Conservation (phyloP, 1,140 invertebrate genomes). For the Neodiprion virginianus region DNA sequence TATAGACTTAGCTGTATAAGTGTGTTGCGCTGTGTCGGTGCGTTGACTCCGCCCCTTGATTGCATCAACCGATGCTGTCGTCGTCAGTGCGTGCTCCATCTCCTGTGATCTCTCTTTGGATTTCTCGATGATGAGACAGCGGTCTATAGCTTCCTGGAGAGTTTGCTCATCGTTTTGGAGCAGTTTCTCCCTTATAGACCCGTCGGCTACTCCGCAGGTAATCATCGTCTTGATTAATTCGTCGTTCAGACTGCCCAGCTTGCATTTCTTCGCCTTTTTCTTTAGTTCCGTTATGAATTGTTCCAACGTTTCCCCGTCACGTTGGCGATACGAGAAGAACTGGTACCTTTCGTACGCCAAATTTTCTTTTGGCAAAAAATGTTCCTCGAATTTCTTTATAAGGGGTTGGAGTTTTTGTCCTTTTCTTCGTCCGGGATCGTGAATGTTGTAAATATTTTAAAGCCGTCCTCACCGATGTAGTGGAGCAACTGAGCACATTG, state of each 20-base stretch:
- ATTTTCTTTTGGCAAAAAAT: constrained; percentile 24
- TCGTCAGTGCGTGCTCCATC: constrained; percentile 13
- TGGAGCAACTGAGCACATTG: constrained; percentile 21
- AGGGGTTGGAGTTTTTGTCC: constrained; percentile 10
- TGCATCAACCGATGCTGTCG: constrained; percentile 14
- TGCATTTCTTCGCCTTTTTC: constrained; percentile 15
- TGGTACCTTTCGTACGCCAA: constrained; percentile 21
- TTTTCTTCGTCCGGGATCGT: constrained; percentile 10
- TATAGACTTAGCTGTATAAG: constrained; percentile 20
- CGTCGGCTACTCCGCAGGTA: constrained; percentile 17
- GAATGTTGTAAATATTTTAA: constrained; percentile 22
- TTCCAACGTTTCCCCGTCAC: constrained; percentile 17
- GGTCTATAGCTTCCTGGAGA: constrained; percentile 17
- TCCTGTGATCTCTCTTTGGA: constrained; percentile 16
- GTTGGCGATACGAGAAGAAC: constrained; percentile 21
- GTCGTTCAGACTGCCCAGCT: constrained; percentile 16
- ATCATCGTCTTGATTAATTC: constrained; percentile 20
- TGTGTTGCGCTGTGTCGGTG: not conserved
- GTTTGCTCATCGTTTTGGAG: constrained; percentile 19
- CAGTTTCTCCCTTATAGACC: constrained; percentile 18
- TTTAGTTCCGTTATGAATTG: constrained; percentile 23
- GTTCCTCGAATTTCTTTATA: constrained; percentile 16
- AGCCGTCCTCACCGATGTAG: constrained; percentile 23
- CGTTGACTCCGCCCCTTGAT: constrained; percentile 20
- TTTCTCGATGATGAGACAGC: constrained; percentile 19